These are phyloP conservation scores for Hymenochirus boettgeri DNA, from an alignment of 2,113 vertebrate species.

Conservation along the genomic window DNA sequence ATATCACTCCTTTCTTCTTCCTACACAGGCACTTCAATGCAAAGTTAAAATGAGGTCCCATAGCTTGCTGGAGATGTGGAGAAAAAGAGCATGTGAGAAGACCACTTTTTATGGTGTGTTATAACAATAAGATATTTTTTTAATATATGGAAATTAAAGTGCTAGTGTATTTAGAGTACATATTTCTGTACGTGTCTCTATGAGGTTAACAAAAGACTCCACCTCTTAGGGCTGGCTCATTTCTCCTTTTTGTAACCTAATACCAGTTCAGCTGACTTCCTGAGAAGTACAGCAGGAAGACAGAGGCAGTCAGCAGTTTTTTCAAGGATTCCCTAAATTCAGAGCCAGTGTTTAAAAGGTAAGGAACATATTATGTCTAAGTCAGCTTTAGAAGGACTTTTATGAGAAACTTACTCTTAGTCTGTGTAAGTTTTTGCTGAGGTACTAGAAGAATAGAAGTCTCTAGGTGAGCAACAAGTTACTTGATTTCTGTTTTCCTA, in stretches of 20 bases:
- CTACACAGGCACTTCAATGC: not conserved
- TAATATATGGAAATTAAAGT: too few species aligned
- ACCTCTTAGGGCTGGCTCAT: conserved; percentile 17
- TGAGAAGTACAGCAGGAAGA: conserved; percentile 14
- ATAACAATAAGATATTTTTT: too few species aligned
- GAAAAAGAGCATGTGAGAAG: conserved; percentile 6
- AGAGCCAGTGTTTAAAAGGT: not conserved
- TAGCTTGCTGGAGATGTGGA: not conserved
- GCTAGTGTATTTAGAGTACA: not conserved
- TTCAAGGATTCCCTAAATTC: not conserved
- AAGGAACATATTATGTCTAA: not conserved
- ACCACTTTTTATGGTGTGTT: not conserved
- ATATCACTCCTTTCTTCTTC: not conserved
- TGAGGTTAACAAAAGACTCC: conserved; percentile 4
- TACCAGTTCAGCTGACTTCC: conserved; percentile 36
- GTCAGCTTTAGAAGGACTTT: too few species aligned
- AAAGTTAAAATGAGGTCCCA: conserved; percentile 7
- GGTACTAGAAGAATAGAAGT: too few species aligned
- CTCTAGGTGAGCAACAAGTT: too few species aligned
- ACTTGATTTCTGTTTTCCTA: too few species aligned
- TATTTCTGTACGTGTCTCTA: conserved; percentile 3
- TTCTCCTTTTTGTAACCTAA: conserved; percentile 22
- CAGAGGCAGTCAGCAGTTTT: not conserved
- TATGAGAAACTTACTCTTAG: not conserved
- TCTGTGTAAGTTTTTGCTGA: too few species aligned